Evolutionary conservation across 2,113 vertebrate genomes (phyloP), one percentile per base, ranked within the genome.

Genomic region (Ellobius talpinus): DNA sequence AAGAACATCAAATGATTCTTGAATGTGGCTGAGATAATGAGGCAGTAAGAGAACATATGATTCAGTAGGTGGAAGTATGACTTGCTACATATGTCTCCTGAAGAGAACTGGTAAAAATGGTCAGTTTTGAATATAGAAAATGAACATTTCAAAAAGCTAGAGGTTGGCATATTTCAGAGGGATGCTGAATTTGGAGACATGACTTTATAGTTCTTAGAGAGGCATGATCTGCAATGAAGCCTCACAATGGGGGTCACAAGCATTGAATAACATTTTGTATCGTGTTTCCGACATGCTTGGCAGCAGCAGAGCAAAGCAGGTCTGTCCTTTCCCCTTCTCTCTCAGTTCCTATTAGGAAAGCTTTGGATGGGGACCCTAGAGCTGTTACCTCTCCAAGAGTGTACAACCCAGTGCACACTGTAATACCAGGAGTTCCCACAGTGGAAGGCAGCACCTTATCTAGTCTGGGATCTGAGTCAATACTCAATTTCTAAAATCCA

Each of bases 71-170:
- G 42, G 45, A 97, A 73, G 47, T 31, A 3, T 45, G 70, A 82
- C 16, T 39, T 16, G 73, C 39, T 84, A 47, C 26, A 45, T 36
- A 95, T 0, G 86, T n/a, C 77, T 92, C 78, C 87, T 89, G 31
- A 65, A 94, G 72, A 94, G 87, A 95, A 72, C 31, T 93, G 72
- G 26, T 88, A 61, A 87, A 85, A 52, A 88, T 9, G 9, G 42
- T 70, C 50, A 88, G 7, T 47, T 61, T 70, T 36, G 65, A 91
- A 77, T 50, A 90, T 36, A 89, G 23, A 82, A 87, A 65, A 82
- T 29, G 70, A 91, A 19, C 82, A 85, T 79, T 90, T 77, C 55
- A 70, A 96, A 76, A 50, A 93, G 76, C 42, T 76, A 65, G 52
- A 92, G 12, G 11, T 42, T 39, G 47, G 68, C 47, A n/a, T 70